Conservation (phyloP, 2,113 vertebrate genomes). For the Saguinus midas region DNA sequence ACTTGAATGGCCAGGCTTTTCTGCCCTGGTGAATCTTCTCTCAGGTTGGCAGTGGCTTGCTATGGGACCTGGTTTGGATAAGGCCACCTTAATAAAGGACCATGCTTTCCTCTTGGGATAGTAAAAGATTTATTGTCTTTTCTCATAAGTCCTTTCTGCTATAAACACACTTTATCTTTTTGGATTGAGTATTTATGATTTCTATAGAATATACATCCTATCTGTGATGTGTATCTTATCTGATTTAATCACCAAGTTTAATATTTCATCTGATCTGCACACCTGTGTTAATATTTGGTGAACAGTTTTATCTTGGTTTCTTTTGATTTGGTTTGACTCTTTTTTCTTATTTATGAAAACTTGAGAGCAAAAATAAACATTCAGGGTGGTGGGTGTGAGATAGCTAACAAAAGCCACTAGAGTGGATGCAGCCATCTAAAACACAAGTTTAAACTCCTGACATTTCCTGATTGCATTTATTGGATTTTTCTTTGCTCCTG, state of each 20-base stretch:
- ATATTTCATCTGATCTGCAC: background rate
- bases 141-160: background rate
- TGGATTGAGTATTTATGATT: background rate
- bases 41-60: background rate
- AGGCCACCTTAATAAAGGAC: background rate
- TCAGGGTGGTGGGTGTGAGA: background rate
- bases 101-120: background rate
- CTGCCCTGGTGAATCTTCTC: background rate
- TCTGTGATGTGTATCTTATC: background rate
- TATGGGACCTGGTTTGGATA: background rate
- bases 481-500: background rate
- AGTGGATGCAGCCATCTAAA: background rate
- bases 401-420: background rate
- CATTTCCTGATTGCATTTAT: background rate
- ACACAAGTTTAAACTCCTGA: background rate
- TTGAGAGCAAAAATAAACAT: background rate
- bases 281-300: background rate
- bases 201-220: background rate
- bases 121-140: background rate
- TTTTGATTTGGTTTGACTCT: background rate
- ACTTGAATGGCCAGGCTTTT: background rate
- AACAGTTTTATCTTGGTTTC: background rate
- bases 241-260: background rate
- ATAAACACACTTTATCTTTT: background rate
- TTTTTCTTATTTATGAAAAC: background rate